phyloP scores from a whole-genome alignment of 1,140 invertebrate genomes.

The Campoletis sonorensis region DNA sequence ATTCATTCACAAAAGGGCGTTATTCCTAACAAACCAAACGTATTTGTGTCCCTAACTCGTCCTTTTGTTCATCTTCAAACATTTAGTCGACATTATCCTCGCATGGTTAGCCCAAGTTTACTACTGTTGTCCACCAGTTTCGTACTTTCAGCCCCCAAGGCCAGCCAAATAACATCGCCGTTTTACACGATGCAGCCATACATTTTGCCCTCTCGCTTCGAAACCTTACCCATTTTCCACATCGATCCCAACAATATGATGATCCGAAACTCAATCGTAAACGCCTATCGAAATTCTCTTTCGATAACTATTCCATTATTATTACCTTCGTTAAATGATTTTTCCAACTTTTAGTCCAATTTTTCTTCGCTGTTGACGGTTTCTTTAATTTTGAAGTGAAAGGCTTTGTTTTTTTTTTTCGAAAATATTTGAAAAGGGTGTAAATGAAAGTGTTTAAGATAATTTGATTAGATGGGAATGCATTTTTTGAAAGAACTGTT shows the following conservation, averaged over 20 bases:
- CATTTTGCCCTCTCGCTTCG: background rate
- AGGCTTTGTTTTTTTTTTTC: too few species aligned
- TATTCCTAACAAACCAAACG: background rate
- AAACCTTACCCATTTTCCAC: background rate
- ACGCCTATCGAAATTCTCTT: background rate
- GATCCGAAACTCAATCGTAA: conserved; percentile 1
- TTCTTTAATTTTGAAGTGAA: too few species aligned
- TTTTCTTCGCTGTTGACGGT: too few species aligned
- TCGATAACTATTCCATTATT: too few species aligned
- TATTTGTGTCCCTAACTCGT: background rate
- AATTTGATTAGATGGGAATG: too few species aligned
- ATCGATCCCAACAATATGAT: conserved; percentile 20
- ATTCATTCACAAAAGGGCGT: background rate
- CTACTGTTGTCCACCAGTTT: background rate
- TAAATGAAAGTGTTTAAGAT: too few species aligned
- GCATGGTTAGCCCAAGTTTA: background rate
- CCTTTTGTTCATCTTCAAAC: background rate
- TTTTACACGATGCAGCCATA: conserved; percentile 19
- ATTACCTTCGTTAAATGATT: too few species aligned
- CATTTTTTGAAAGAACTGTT: too few species aligned
- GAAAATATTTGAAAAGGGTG: too few species aligned
- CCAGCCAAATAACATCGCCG: conserved; percentile 12
- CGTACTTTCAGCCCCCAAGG: background rate
- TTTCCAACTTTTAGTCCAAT: too few species aligned
- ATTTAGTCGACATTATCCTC: background rate